Evolutionary conservation across 2,888 invertebrate species (phyloP), one percentile per base, ranked within the genome.

Genomic region (Drosophila falleni): DNA sequence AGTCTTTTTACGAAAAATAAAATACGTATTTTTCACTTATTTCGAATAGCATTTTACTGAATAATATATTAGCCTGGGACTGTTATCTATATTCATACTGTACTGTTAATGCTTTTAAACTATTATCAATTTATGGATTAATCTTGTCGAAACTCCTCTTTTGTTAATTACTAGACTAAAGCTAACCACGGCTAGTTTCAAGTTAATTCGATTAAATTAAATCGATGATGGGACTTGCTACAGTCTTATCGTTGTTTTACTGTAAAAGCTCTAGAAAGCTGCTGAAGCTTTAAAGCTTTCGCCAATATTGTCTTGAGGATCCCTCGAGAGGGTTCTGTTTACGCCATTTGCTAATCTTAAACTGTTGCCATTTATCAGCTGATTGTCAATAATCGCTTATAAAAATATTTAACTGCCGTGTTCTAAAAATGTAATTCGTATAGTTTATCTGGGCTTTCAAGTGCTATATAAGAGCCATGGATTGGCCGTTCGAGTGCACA

Each of bases 381-480:
- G 39, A 65, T 47, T 44, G 55, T 10, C 41, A 44, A 49, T 73
- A 66, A 71, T 71, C 79, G 62, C 46, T 37, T 23, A 60, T 49
- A 62, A 50, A 50, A 42, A 66, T 51, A 65, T 58, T 74, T 59
- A 23, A 53, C 47, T 49, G 64, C 42, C 31, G 23, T 49, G 19
- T 58, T 41, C 2, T 46, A 53, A 44, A 42, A n/a, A 58, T 19
- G 23, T 58, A 50, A 26, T 55, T 60, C 26, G 42, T 44, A 71
- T 76, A 58, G 71, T 51, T 64, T 71, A 78, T 81, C 75, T 65
- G 10, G 4, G 5, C 11, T 23, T 26, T 60, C 13, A 23, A 47
- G 54, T 55, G 50, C 66, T 69, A 75, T 86, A 83, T 74, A 83
- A 83, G 78, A 71, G 62, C 46, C 26, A 16, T 26, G 41, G 15